Evolutionary conservation across 2,113 vertebrate genomes (phyloP), one percentile per base, ranked within the genome.

Genomic region (Sebastes fasciatus): DNA sequence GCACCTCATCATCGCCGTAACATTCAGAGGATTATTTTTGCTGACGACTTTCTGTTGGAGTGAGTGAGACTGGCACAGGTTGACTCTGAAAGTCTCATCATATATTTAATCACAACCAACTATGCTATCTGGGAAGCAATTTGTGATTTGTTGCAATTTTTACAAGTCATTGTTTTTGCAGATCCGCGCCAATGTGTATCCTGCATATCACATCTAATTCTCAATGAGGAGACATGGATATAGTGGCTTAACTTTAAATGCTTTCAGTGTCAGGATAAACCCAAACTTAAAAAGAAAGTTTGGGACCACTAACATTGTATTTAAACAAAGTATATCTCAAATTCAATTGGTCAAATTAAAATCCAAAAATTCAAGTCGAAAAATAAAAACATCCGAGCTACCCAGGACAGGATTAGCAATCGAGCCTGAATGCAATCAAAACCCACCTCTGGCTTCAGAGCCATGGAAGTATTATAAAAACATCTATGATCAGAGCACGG

Each of bases 81-180:
- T 88, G 74, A 78, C 54, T 73, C 16, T 70, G 19, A 65, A 78
- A 73, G 64, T 80, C 60, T 74, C 84, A 76, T 83, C 67, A 76
- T 19, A 80, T 69, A 23, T 77, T 75, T 42, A 61, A 79, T 79
- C 67, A 74, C 66, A 79, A 60, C 26, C 55, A 34, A 62, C 55
- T 54, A n/a, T 13, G 9, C 52, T 78, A 49, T 65, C 19, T 4
- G 17, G 61, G 23, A 81, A 82, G 69, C 16, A 76, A 77, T 74
- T 78, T 43, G 42, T 51, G 40, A 66, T 49, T 26, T 61, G 23
- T 58, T 65, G 46, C 71, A 43, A 14, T 23, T 52, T 73, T 48
- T 34, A 71, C 2, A 43, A 14, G 40, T 55, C 10, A 1, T 62
- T 48, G 55, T 21, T 3, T 49, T 49, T 12, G 6, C 34, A 76